Conservation (phyloP, 1,140 invertebrate genomes). For the Diorhabda elongata region DNA sequence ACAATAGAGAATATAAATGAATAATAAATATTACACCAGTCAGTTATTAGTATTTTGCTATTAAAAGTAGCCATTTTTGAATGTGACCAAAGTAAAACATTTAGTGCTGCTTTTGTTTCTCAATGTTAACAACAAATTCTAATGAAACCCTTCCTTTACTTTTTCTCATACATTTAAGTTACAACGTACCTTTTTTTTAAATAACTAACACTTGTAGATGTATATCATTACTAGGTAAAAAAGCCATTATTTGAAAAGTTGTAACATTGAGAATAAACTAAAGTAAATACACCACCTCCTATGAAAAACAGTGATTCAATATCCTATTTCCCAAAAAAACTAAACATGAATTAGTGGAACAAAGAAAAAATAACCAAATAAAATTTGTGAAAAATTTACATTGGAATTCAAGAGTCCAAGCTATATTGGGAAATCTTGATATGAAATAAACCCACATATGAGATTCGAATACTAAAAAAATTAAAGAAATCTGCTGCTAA, state of each 20-base stretch:
- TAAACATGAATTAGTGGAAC: background rate
- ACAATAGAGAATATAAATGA: conserved; percentile 35
- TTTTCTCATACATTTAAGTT: too few species aligned
- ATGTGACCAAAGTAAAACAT: conserved; percentile 21
- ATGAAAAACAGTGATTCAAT: background rate
- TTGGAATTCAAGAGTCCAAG: too few species aligned
- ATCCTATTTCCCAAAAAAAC: background rate
- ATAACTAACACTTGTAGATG: too few species aligned
- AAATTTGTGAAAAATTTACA: too few species aligned
- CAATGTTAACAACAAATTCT: background rate
- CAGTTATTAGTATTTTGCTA: conserved; percentile 9
- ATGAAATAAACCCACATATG: too few species aligned
- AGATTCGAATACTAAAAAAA: too few species aligned
- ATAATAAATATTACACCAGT: conserved; percentile 34
- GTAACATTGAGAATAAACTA: conserved; percentile 3
- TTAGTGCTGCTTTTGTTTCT: conserved; percentile 24
- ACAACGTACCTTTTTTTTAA: too few species aligned
- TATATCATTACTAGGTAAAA: too few species aligned
- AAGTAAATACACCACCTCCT: background rate
- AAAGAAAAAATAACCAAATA: too few species aligned
- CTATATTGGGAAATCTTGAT: too few species aligned
- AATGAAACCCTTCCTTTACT: too few species aligned
- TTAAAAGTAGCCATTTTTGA: conserved; percentile 2
- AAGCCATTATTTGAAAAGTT: too few species aligned
- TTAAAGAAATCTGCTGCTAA: background rate